Evolutionary conservation across 2,797 vertebrate genomes (phyloP).

Genomic region (Hippopotamyrus pictus): DNA sequence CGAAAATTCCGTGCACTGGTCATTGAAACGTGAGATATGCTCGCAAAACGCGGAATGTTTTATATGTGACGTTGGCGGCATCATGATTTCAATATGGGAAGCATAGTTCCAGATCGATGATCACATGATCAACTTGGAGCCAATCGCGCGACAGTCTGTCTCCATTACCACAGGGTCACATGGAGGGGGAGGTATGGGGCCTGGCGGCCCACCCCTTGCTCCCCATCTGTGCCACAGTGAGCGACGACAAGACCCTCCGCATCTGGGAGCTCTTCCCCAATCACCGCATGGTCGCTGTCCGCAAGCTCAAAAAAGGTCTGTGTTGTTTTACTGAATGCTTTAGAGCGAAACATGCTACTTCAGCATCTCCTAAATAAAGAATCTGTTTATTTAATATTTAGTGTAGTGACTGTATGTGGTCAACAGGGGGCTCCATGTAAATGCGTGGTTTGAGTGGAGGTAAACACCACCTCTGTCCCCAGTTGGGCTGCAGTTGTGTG

Average conservation of each 20-base stretch:
- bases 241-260: slow-evolving; percentile 87
- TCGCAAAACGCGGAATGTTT: background rate
- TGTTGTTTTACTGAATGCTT: background rate
- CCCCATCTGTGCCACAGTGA: slow-evolving; percentile 92
- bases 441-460: background rate
- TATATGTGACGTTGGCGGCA: too few species aligned
- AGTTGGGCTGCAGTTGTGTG: background rate
- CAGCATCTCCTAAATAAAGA: background rate
- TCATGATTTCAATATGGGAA: background rate
- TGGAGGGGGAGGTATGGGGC: slow-evolving; percentile 97
- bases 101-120: background rate
- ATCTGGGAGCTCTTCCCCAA: slow-evolving; percentile 94
- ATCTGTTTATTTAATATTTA: background rate
- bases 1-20: background rate
- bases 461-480: background rate
- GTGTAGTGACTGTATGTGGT: background rate
- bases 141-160: background rate
- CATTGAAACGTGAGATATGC: background rate
- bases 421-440: background rate
- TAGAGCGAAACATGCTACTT: background rate
- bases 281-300: slow-evolving; percentile 93
- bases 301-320: slow-evolving; percentile 93
- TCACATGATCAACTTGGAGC: background rate
- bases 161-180: slow-evolving; percentile 74
- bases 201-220: slow-evolving; percentile 85